Conservation (phyloP, 1,140 invertebrate species). For the Zaprionus camerounensis region DNA sequence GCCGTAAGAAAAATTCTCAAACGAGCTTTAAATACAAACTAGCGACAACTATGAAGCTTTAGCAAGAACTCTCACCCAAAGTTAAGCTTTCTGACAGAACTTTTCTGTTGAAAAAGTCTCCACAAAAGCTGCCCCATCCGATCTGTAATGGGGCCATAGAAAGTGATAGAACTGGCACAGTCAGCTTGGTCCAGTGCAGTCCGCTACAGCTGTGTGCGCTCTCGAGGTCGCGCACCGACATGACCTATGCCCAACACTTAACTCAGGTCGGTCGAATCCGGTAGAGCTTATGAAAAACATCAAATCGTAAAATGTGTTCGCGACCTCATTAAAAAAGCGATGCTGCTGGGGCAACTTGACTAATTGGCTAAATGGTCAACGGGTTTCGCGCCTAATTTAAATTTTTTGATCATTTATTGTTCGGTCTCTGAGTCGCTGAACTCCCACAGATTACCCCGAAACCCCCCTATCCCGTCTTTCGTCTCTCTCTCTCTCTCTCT, state of each 20-base stretch:
- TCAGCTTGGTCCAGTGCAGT: neutral
- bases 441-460: slow-evolving; percentile 9
- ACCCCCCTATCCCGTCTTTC: neutral
- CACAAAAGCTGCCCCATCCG: neutral
- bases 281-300: slow-evolving; percentile 10
- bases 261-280: slow-evolving; percentile 1
- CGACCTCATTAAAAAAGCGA: slow-evolving; percentile 60
- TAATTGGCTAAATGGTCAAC: slow-evolving; percentile 24
- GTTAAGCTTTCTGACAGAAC: neutral
- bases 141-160: slow-evolving; percentile 15
- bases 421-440: slow-evolving; percentile 6
- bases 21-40: neutral
- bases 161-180: slow-evolving; percentile 19
- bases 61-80: neutral
- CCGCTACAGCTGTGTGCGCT: neutral
- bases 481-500: neutral
- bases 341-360: slow-evolving; percentile 1
- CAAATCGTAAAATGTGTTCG: neutral
- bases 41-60: neutral
- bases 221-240: slow-evolving; percentile 31
- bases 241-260: slow-evolving; percentile 22
- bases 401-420: slow-evolving; percentile 43
- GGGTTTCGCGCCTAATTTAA: slow-evolving; percentile 57
- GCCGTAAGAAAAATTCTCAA: neutral
- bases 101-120: neutral